Evolutionary conservation across 1,140 invertebrate species (phyloP), one percentile per base, ranked within the genome.

Genomic region (Cryptotermes secundus): DNA sequence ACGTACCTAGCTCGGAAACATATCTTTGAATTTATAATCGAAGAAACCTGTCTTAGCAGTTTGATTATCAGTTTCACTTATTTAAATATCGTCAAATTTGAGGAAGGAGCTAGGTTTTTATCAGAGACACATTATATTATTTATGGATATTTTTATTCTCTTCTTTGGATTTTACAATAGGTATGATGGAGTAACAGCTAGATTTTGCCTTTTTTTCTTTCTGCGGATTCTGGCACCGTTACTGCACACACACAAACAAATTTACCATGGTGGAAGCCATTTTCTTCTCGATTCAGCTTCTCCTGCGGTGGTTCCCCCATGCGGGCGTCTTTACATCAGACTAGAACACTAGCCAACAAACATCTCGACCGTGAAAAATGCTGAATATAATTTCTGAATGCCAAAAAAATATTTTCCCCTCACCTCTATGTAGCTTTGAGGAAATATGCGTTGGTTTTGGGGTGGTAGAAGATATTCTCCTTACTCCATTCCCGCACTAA

Each of bases 321-420:
- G 9, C 59, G 59, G 59, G 26, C 59, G 59, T 72, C n/a, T n/a
- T n/a, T 31, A 72, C n/a, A 72, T 26, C n/a, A 31, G 59, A 72
- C 59, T n/a, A n/a, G 59, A 31, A 31, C 65, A 79, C 83, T 31
- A 53, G 36, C 42, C 45, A 83, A 83, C 83, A 35, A 34, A n/a
- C n/a, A n/a, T n/a, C 83, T 83, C 83, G 83, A 83, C 53, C 83
- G 83, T 65, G 53, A 83, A 83, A 83, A 83, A 83, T 83, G 83
- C 83, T 83, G 83, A 83, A 83, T 83, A 83, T 83, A 65, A 83
- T 83, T 83, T 83, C 65, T 79, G 83, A 83, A 45, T 83, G 83
- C 83, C 83, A 65, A 83, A 83, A 83, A 79, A 35, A 83, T 79
- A 31, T 31, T 31, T 49, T 72, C 2, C 59, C 26, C 59, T 2